Conservation (phyloP, 2,888 invertebrate species). For the Cataglyphis rosenhaueri region DNA sequence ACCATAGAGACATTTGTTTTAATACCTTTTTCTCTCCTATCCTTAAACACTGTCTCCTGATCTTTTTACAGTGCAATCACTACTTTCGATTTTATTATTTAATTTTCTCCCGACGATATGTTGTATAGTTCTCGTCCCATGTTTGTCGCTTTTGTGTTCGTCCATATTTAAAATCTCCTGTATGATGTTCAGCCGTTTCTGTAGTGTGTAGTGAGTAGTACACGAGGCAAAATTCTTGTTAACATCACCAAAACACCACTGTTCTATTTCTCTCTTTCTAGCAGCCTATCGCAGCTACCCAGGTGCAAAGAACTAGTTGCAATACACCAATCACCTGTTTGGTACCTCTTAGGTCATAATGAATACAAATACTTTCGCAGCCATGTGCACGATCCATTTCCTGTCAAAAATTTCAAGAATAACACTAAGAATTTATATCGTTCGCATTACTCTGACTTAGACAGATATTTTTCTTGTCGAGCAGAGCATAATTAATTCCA, state of each 20-base stretch:
- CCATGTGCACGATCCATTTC: conserved; percentile 72
- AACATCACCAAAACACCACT: conserved; percentile 84
- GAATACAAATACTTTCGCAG: conserved; percentile 70
- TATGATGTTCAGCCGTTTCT: conserved; percentile 81
- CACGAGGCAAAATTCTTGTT: conserved; percentile 83
- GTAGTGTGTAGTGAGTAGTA: conserved; percentile 85
- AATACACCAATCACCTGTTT: conserved; percentile 84
- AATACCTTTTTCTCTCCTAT: conserved; percentile 18
- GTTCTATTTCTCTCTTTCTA: conserved; percentile 86
- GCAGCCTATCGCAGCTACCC: conserved; percentile 86
- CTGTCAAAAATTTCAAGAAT: not conserved
- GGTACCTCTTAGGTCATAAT: conserved; percentile 79
- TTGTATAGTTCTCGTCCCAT: conserved; percentile 62
- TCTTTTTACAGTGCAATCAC: conserved; percentile 44
- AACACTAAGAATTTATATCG: not conserved
- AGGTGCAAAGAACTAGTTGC: conserved; percentile 84
- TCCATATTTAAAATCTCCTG: conserved; percentile 74
- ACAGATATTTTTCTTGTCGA: not conserved
- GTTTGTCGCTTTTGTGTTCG: conserved; percentile 85
- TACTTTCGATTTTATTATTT: conserved; percentile 38
- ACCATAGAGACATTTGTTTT: conserved; percentile 57
- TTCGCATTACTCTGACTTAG: not conserved
- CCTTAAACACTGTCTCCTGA: not conserved
- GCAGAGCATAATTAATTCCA: not conserved
- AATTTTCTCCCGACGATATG: conserved; percentile 40